Base-by-base conservation (phyloP, 2,113 vertebrate genomes). In the Zeus faber region DNA sequence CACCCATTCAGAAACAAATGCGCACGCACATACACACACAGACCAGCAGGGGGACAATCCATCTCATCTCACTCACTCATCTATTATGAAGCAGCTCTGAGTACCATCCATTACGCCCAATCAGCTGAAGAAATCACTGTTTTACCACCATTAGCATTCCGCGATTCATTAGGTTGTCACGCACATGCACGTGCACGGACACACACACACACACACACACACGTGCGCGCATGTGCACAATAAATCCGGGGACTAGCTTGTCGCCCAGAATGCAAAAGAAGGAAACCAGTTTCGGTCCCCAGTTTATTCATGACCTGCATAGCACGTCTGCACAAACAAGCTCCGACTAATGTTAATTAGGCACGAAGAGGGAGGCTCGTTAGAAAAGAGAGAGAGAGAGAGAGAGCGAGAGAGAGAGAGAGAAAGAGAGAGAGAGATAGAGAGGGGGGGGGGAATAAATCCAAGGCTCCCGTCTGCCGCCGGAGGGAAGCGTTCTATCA, bases 261-360 rank as follows among this genome's bases (percentile, higher is more conserved):
- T 63, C 35, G 66, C 72, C 48, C 59, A 77, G 79, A 74, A 65
- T 31, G 65, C n/a, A n/a, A n/a, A n/a, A 79, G 70, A 14, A 61
- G 74, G 66, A 77, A 86, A 88, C 71, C 72, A 85, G 76, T 71
- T 72, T 44, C 44, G 61, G 58, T 75, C 70, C 68, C 70, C 79
- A 48, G 80, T 82, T 87, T 81, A 84, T 88, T 83, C 79, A 79
- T 85, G 84, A 85, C 83, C 85, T 77, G 70, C 77, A 84, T 83
- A 76, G 70, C 57, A 67, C 27, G 72, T 61, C 41, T 65, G 58
- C 67, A 77, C 77, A 86, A 89, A 87, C 78, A 85, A 75, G 62
- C 43, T 55, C 70, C 47, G 59, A 62, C 72, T 85, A 72, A 81
- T 76, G 82, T 80, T 87, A 88, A 87, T 89, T 84, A 84, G 77